These are phyloP conservation scores for Amphipyra berbera DNA, from an alignment of 2,888 invertebrate species.

Conservation along the genomic window DNA sequence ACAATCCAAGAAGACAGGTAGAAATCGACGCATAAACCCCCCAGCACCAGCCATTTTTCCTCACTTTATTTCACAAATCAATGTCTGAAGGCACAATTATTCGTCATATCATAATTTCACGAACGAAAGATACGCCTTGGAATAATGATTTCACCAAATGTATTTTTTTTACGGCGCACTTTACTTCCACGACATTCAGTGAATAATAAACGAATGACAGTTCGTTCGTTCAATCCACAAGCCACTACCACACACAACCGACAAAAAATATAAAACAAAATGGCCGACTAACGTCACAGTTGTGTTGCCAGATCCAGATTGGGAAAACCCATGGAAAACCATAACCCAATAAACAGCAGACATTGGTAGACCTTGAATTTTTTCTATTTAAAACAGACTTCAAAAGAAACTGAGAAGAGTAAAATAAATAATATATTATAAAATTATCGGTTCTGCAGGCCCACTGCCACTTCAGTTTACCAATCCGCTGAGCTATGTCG, in stretches of 20 bases:
- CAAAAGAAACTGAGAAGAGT: too few species aligned
- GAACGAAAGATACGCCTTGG: constrained; percentile 48
- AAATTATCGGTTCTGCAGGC: too few species aligned
- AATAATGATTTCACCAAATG: constrained; percentile 44
- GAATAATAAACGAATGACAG: constrained; percentile 43
- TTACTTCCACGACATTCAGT: constrained; percentile 42
- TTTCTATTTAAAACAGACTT: too few species aligned
- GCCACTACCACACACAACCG: constrained; percentile 3
- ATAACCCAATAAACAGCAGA: too few species aligned
- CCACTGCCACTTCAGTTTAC: too few species aligned
- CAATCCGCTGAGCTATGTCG: too few species aligned
- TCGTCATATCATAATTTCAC: constrained; percentile 78
- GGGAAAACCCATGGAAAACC: too few species aligned
- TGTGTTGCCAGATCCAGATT: background rate
- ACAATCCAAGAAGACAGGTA: constrained; percentile 75
- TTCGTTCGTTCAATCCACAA: constrained; percentile 8
- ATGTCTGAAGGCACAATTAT: constrained; percentile 61
- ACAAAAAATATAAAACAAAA: constrained; percentile 48
- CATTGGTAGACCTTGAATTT: too few species aligned
- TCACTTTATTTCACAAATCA: constrained; percentile 68
- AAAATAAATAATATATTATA: too few species aligned
- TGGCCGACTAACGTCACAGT: constrained; percentile 47
- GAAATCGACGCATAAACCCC: constrained; percentile 70
- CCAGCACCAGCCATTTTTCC: constrained; percentile 73
- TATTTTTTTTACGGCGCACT: constrained; percentile 48